Evolutionary conservation across 2,888 invertebrate genomes (phyloP).

Genomic region (Sepiola atlantica): DNA sequence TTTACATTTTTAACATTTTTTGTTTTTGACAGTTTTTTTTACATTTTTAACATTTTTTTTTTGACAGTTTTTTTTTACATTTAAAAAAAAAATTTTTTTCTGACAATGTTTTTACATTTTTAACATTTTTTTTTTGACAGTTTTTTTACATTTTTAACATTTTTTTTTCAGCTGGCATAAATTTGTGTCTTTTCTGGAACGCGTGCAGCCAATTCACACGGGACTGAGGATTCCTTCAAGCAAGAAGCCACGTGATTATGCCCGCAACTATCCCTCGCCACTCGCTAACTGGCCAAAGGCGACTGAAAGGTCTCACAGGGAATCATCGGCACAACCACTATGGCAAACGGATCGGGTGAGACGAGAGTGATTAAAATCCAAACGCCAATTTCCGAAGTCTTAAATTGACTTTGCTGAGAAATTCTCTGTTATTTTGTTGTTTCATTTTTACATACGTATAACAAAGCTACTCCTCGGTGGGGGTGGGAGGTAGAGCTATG

Average conservation of each 20-base stretch:
- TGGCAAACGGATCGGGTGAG: constrained; percentile 15
- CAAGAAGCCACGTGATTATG: constrained; percentile 69
- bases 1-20: neutral
- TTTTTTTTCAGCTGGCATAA: constrained; percentile 63
- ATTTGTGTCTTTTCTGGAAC: constrained; percentile 66
- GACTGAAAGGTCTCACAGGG: constrained; percentile 41
- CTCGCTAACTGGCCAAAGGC: constrained; percentile 64
- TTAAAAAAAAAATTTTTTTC: no score
- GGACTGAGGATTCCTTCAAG: constrained; percentile 67
- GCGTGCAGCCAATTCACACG: constrained; percentile 64
- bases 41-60: no score
- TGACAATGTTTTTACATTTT: no score
- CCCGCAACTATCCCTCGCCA: constrained; percentile 63
- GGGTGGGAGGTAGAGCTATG: neutral
- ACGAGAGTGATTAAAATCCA: neutral
- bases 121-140: no score
- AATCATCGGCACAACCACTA: neutral
- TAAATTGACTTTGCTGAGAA: no score
- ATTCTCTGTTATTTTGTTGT: neutral
- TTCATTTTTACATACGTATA: neutral
- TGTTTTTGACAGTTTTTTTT: no score
- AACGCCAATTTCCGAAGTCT: neutral
- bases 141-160: neutral
- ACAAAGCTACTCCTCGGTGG: no score
- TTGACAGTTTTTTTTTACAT: no score